Evolutionary conservation across 2,113 vertebrate genomes (phyloP), one percentile per base, ranked within the genome.

Genomic region (Brienomyrus longianalis): DNA sequence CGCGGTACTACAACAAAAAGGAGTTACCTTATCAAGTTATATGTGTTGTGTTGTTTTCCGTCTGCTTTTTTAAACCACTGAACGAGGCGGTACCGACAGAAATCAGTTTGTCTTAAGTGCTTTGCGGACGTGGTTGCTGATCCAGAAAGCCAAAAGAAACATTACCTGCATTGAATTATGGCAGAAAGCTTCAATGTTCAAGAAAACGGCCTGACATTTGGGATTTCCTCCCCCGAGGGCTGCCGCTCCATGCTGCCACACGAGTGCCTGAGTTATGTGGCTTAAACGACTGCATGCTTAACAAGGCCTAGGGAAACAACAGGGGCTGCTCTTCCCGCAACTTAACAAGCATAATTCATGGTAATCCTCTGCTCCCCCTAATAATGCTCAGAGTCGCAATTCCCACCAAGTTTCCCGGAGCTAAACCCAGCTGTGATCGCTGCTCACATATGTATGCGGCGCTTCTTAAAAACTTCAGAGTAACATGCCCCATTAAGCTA

Each of bases 401-500:
- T 54, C 51, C 85, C 48, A 56, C n/a, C 31, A 52, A 45, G 39
- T 47, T 84, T 48, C 45, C 80, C 45, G 43, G 48, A 54, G 35
- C 50, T 80, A 35, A 19, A 80, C 31, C 74, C 35, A 80, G 23
- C 50, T 35, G 9, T 48, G 5, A n/a, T 31, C 48, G 31, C 85
- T 54, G 50, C 27, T 51, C 50, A 31, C 50, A 56, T 19, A 86
- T 86, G 23, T 27, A 47, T 84, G 21, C 83, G 43, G 39, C 94
- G 95, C 94, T 96, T 95, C 95, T 86, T 48, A 96, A 96, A 96
- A 96, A 95, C 95, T 95, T 96, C 95, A 94, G 97, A 94, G 96
- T 94, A 95, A 95, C 96, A 96, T 52, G 95, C 94, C 93, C 95
- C 95, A 96, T 97, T 97, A 96, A 96, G 94, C 94, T 94, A 95